Percentiles rank a stretch among this genome's conserved stretches.
These are phyloP conservation scores for Malaclemys terrapin DNA, from an alignment of 2,113 vertebrate genomes.

Conservation along the genomic window DNA sequence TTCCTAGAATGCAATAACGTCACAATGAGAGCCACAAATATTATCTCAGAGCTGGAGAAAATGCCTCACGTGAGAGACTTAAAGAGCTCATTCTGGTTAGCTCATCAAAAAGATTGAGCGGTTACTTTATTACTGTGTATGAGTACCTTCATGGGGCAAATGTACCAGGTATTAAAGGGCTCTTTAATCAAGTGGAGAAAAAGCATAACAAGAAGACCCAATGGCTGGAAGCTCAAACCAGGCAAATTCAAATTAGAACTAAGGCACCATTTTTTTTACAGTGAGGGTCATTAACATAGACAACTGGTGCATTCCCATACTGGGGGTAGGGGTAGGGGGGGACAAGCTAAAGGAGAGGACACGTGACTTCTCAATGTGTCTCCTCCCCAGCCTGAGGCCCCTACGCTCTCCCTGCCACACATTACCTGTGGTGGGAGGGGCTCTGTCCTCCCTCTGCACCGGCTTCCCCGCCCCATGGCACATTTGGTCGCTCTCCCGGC, in stretches of 20 bases:
- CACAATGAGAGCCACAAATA: background rate
- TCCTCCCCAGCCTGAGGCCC: too few relatives aligned
- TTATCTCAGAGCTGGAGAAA: background rate
- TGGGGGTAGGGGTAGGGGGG: too few relatives aligned
- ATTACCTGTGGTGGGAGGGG: too few relatives aligned
- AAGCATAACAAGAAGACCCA: background rate
- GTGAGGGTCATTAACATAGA: background rate
- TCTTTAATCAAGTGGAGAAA: background rate
- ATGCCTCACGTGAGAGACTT: background rate
- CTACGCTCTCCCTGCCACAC: too few relatives aligned
- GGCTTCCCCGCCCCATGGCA: too few relatives aligned
- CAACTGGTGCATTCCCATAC: too few relatives aligned
- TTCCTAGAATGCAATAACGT: background rate
- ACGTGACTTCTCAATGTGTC: too few relatives aligned
- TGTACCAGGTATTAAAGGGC: background rate
- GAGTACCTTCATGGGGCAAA: background rate
- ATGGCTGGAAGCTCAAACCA: background rate
- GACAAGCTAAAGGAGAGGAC: too few relatives aligned
- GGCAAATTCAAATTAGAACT: background rate
- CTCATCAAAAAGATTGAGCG: constrained; percentile 7
- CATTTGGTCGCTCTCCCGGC: too few relatives aligned
- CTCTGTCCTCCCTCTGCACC: too few relatives aligned
- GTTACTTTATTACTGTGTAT: background rate
- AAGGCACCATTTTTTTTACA: background rate
- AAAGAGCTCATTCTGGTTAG: background rate